Percentiles rank a stretch among this genome's conserved stretches.
phyloP scores from a whole-genome alignment of 2,113 vertebrate species.

The Spheniscus mendiculus region DNA sequence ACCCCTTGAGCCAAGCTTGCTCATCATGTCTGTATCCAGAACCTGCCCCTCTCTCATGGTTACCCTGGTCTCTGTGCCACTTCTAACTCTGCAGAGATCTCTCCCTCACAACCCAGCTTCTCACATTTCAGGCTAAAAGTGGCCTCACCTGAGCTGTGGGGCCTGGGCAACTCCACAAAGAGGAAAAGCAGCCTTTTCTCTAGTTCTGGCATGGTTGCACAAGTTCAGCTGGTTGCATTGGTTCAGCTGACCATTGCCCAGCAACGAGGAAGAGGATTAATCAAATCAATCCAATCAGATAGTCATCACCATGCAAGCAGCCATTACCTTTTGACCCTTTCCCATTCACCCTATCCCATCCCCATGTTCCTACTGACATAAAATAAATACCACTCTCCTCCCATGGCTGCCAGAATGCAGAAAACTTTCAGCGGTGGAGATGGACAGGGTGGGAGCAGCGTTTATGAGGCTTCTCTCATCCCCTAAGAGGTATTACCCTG shows the following conservation, averaged over 20 bases:
- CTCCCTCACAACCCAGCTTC: not conserved
- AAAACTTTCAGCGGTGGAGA: not conserved
- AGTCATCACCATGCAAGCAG: not conserved
- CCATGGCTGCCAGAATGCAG: not conserved
- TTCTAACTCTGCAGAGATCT: not conserved
- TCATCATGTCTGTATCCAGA: not conserved
- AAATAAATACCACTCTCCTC: not conserved
- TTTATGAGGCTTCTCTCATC: not conserved
- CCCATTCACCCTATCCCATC: not conserved
- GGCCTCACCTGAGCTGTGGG: not conserved
- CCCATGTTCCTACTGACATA: not conserved
- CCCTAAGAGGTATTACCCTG: not conserved
- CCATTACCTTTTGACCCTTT: not conserved
- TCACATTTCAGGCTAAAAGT: not conserved
- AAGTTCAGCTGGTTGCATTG: not conserved
- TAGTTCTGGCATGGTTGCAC: not conserved
- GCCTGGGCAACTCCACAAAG: not conserved
- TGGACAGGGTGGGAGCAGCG: not conserved
- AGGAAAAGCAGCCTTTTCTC: not conserved
- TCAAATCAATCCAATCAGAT: not conserved
- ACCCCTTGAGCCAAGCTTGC: not conserved
- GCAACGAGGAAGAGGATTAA: not conserved
- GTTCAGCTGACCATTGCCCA: not conserved
- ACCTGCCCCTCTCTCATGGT: not conserved
- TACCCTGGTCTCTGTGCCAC: not conserved